Percentiles rank a stretch among this genome's conserved stretches.
phyloP scores from a whole-genome alignment of 2,888 invertebrate species.

The Seira ritae region DNA sequence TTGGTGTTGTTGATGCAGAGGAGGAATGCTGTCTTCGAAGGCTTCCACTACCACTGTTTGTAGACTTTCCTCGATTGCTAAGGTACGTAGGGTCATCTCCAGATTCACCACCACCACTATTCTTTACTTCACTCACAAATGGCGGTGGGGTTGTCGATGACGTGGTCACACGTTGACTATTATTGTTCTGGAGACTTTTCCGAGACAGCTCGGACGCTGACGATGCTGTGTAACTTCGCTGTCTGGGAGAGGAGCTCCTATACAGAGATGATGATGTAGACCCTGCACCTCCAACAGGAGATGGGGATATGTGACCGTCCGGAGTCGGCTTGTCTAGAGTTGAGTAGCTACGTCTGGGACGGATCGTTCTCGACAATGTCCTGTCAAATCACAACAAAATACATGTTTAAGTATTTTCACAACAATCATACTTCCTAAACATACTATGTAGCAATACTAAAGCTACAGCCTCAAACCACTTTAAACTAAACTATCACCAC shows the following conservation, averaged over 20 bases:
- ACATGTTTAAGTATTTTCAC: neutral
- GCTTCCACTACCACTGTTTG: slow-evolving; percentile 14
- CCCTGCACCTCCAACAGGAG: slow-evolving; percentile 41
- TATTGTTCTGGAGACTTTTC: slow-evolving; percentile 58
- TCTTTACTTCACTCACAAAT: neutral
- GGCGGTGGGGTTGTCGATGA: slow-evolving; percentile 57
- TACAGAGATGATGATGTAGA: slow-evolving; percentile 33
- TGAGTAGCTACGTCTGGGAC: slow-evolving; percentile 70
- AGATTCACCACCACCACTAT: slow-evolving; percentile 33
- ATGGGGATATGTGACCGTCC: slow-evolving; percentile 51
- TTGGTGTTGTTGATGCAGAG: slow-evolving; percentile 35
- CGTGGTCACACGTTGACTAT: slow-evolving; percentile 43
- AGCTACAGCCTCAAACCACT: neutral
- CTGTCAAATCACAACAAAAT: slow-evolving; percentile 39
- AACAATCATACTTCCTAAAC: neutral
- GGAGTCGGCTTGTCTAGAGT: slow-evolving; percentile 66
- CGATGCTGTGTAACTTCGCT: slow-evolving; percentile 57
- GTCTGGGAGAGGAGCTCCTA: slow-evolving; percentile 54
- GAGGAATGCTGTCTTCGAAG: slow-evolving; percentile 50
- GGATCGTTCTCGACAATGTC: slow-evolving; percentile 66
- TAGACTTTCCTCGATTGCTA: slow-evolving; percentile 13
- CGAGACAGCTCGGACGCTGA: slow-evolving; percentile 52
- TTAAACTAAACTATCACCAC: slow-evolving; percentile 5
- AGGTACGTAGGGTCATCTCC: slow-evolving; percentile 45
- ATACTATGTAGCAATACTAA: neutral